Percentiles rank a stretch among this genome's conserved stretches.
Evolutionary conservation across 2,888 invertebrate genomes (phyloP).

Genomic region (Melipona bicolor): DNA sequence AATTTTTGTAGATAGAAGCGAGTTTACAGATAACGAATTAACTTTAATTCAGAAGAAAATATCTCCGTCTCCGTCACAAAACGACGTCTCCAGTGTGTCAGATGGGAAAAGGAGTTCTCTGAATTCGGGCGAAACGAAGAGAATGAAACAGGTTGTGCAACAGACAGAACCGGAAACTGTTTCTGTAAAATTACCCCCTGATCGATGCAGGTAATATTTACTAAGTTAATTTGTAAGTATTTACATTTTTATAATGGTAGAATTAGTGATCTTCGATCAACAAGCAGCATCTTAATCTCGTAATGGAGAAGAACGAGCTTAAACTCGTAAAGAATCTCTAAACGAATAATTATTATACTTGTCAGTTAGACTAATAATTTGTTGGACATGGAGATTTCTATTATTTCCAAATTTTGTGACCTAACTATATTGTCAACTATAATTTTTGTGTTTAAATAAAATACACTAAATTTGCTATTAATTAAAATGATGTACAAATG

Average conservation of each 20-base stretch:
- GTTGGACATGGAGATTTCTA: background rate
- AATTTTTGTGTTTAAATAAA: background rate
- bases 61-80: background rate
- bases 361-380: background rate
- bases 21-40: background rate
- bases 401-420: too few relatives aligned
- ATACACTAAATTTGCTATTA: background rate
- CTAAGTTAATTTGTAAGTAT: background rate
- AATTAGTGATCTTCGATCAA: background rate
- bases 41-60: background rate
- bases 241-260: background rate
- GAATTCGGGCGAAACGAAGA: slow-evolving; percentile 12
- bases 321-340: too few relatives aligned
- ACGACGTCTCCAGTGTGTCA: background rate
- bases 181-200: background rate
- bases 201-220: slow-evolving; percentile 27
- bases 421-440: too few relatives aligned
- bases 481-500: background rate
- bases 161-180: background rate
- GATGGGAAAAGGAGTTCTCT: background rate
- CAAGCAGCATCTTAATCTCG: background rate
- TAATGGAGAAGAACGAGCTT: too few relatives aligned
- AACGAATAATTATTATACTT: background rate
- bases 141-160: background rate
- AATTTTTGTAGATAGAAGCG: background rate